These are phyloP conservation scores for Danaus melanippus DNA, from an alignment of 1,140 invertebrate genomes.

Conservation along the genomic window DNA sequence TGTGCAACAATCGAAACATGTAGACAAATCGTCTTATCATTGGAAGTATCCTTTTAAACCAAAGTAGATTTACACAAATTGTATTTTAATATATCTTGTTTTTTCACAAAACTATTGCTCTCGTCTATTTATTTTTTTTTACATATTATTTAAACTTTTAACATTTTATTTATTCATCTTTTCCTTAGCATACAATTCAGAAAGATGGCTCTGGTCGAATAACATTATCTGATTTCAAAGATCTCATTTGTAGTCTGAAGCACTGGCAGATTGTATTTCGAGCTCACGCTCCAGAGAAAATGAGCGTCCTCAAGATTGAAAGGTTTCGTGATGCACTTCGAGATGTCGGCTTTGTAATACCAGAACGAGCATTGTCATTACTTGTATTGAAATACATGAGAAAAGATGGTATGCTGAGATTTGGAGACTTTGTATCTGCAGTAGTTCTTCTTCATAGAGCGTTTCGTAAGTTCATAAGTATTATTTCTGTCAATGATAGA, in stretches of 20 bases:
- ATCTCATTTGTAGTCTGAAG: conserved; percentile 92
- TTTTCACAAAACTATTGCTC: no score
- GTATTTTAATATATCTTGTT: no score
- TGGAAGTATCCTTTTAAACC: conserved; percentile 81
- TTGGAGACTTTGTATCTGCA: conserved; percentile 93
- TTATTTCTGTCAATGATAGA: no score
- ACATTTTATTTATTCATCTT: conserved; percentile 5
- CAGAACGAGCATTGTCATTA: conserved; percentile 85
- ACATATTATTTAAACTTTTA: not conserved
- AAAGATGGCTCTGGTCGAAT: conserved; percentile 85
- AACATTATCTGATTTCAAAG: conserved; percentile 90
- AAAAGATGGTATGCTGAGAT: conserved; percentile 93
- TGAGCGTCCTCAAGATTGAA: conserved; percentile 91
- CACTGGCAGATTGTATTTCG: conserved; percentile 94
- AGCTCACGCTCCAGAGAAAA: conserved; percentile 92
- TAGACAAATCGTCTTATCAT: conserved; percentile 88
- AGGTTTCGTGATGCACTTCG: conserved; percentile 85
- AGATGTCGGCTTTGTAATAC: conserved; percentile 91
- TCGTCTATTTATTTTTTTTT: no score
- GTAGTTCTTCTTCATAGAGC: conserved; percentile 90
- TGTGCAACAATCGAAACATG: conserved; percentile 94
- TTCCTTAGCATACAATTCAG: conserved; percentile 71
- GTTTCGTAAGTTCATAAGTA: conserved; percentile 78
- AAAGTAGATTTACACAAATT: no score
- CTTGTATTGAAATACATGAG: conserved; percentile 91